These are phyloP conservation scores for Sinodicranocentrus sp. DNA, from an alignment of 2,888 invertebrate species.

Conservation along the genomic window DNA sequence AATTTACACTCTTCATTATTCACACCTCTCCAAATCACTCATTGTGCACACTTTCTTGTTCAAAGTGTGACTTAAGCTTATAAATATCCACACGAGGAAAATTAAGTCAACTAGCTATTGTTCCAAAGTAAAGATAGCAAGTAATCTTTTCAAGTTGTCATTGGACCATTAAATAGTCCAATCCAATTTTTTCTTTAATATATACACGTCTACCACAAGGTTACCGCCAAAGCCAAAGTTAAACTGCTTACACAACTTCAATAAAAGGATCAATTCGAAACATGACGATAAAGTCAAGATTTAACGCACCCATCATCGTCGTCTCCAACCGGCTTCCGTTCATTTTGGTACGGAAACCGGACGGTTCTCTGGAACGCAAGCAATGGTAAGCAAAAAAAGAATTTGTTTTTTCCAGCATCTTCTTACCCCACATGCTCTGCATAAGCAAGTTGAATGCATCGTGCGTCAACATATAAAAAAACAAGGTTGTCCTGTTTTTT, in stretches of 20 bases:
- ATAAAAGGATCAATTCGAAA: background rate
- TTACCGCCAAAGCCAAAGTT: background rate
- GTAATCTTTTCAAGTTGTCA: background rate
- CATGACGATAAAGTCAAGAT: conserved; percentile 66
- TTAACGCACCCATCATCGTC: conserved; percentile 78
- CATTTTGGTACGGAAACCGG: conserved; percentile 77
- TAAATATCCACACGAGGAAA: background rate
- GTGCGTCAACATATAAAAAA: background rate
- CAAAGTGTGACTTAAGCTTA: background rate
- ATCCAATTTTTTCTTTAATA: background rate
- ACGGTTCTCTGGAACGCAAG: conserved; percentile 77
- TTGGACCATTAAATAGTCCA: background rate
- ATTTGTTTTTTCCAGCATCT: background rate
- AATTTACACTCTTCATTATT: background rate
- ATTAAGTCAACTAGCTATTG: conserved; percentile 6
- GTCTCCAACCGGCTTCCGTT: conserved; percentile 79
- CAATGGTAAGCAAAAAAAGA: conserved; percentile 77
- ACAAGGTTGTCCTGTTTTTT: conserved; percentile 38
- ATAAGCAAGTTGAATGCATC: background rate
- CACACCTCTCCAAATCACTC: background rate
- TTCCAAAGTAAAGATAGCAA: background rate
- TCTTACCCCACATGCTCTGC: background rate
- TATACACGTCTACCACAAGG: no score
- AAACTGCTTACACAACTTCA: background rate
- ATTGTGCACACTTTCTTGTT: background rate